phyloP scores from a whole-genome alignment of 2,113 vertebrate species.

The Sterrhoptilus dennistouni region DNA sequence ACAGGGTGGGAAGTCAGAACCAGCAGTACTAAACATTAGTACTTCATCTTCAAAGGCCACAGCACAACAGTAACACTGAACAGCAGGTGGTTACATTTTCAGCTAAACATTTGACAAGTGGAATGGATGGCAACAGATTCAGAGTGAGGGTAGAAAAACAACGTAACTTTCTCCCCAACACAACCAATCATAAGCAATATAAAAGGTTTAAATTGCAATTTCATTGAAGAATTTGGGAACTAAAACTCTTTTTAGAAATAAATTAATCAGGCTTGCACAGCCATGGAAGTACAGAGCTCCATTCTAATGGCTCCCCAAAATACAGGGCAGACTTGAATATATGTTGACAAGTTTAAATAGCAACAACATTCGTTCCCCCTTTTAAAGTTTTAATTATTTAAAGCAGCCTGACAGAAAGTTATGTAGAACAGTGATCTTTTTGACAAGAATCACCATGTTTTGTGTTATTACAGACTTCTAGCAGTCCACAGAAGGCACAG shows the following conservation, averaged over 20 bases:
- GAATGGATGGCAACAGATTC: neutral
- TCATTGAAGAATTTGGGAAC: accelerated
- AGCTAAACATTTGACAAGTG: neutral
- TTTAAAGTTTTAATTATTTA: neutral
- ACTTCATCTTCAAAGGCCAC: neutral
- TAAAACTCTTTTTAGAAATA: neutral
- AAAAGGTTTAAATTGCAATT: neutral
- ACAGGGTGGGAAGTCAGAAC: neutral
- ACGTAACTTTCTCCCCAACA: neutral
- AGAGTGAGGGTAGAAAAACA: neutral
- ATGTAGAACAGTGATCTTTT: neutral
- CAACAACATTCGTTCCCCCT: neutral
- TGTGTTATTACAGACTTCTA: neutral
- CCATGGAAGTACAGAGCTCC: neutral
- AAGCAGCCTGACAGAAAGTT: neutral
- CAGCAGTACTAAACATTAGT: neutral
- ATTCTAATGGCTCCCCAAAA: neutral
- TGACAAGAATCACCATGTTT: neutral
- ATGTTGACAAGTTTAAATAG: neutral
- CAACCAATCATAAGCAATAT: neutral
- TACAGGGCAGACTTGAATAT: neutral
- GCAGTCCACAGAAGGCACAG: neutral
- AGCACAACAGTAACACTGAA: neutral
- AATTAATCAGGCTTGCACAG: neutral
- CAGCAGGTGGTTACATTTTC: neutral